phyloP scores from a whole-genome alignment of 2,797 vertebrate genomes.

The Neostethus bicornis region DNA sequence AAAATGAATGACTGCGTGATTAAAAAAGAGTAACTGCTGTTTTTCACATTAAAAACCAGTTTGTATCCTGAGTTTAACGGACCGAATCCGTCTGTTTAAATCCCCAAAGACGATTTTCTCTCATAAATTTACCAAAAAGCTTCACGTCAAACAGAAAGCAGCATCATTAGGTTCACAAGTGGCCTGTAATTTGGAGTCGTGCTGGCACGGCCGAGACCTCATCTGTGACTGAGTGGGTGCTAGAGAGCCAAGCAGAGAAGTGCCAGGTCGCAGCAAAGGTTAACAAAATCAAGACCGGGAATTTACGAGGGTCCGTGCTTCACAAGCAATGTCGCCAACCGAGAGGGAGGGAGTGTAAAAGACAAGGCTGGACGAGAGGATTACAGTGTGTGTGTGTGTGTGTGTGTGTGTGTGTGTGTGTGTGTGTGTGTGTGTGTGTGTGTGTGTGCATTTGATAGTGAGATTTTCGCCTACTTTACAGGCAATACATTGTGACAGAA shows the following conservation, averaged over 20 bases:
- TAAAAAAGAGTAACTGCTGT: too few relatives aligned
- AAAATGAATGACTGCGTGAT: conserved; percentile 9
- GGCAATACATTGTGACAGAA: conserved; percentile 63
- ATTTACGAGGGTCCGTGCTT: conserved; percentile 75
- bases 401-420: conserved; percentile 49
- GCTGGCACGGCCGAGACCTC: conserved; percentile 53
- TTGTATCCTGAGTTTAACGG: too few relatives aligned
- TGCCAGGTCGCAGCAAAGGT: conserved; percentile 76
- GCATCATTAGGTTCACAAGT: conserved; percentile 32
- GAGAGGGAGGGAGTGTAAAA: conserved; percentile 52
- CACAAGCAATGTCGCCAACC: conserved; percentile 61
- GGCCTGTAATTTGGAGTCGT: conserved; percentile 35
- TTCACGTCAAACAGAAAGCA: too few relatives aligned
- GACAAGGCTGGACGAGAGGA: conserved; percentile 64
- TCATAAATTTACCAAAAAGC: too few relatives aligned
- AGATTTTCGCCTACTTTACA: conserved; percentile 56
- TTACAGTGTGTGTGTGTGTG: conserved; percentile 53
- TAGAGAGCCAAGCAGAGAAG: conserved; percentile 69
- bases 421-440: conserved; percentile 43
- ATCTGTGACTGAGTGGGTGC: conserved; percentile 77
- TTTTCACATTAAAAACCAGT: too few relatives aligned
- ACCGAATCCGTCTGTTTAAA: too few relatives aligned
- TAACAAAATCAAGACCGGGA: conserved; percentile 79
- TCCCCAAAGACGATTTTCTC: too few relatives aligned
- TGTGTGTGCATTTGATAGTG: conserved; percentile 44